phyloP scores from a whole-genome alignment of 2,113 vertebrate species.

The Bombycilla garrulus region DNA sequence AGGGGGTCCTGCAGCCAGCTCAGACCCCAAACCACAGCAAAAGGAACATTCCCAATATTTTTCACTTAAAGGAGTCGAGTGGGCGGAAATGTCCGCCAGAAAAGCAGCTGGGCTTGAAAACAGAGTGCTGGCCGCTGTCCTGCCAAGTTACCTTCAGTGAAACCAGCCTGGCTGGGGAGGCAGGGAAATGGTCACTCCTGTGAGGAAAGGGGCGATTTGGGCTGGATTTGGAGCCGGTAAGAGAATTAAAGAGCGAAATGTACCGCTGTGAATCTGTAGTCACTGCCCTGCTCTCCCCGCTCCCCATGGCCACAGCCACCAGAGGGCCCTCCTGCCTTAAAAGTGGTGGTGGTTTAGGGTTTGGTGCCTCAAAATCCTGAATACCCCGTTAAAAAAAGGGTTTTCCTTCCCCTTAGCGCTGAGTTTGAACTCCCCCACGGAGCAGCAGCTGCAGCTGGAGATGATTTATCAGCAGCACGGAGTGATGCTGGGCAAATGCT shows the following conservation, averaged over 20 bases:
- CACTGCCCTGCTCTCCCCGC: rapidly evolving
- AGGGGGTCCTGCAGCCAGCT: neutral
- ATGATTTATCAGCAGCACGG: rapidly evolving
- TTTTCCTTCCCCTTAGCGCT: neutral
- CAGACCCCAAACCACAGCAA: neutral
- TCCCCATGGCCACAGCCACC: neutral
- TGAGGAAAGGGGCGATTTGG: neutral
- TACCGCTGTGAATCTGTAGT: rapidly evolving
- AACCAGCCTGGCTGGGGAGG: rapidly evolving
- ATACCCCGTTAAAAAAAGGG: rapidly evolving
- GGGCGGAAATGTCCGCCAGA: neutral
- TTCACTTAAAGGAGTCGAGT: neutral
- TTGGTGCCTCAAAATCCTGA: neutral
- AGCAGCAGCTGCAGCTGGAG: neutral
- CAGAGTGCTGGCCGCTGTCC: neutral
- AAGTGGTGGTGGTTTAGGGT: rapidly evolving
- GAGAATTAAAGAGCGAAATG: rapidly evolving
- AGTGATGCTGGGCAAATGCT: neutral
- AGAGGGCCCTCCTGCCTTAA: neutral
- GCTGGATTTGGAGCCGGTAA: rapidly evolving
- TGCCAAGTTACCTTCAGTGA: rapidly evolving
- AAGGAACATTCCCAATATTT: neutral
- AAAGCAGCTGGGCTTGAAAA: neutral
- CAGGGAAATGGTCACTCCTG: rapidly evolving
- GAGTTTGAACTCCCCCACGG: rapidly evolving